These are phyloP conservation scores for Dermatemys mawii DNA, from an alignment of 2,113 vertebrate genomes.

Conservation along the genomic window DNA sequence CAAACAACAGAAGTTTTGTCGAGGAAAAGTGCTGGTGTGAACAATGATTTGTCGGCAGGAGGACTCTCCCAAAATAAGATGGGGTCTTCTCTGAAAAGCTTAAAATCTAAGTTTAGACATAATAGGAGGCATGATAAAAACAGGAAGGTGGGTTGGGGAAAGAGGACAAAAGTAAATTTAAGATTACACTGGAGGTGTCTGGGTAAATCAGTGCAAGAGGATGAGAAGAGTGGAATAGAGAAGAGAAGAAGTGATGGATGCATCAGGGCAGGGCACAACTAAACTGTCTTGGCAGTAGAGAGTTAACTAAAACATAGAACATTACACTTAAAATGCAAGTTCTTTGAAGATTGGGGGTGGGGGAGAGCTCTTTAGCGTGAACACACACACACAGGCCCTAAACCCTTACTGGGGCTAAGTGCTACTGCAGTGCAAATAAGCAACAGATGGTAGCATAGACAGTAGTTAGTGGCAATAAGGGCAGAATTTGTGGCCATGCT, in stretches of 20 bases:
- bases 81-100: background rate
- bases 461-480: background rate
- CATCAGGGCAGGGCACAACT: background rate
- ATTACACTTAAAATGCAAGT: background rate
- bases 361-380: background rate
- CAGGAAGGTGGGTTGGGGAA: background rate
- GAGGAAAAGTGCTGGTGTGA: too few relatives aligned
- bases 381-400: background rate
- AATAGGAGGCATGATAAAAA: background rate
- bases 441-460: accelerated
- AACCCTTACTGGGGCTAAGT: background rate
- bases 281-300: background rate
- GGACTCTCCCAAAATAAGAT: background rate
- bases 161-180: background rate
- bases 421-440: background rate
- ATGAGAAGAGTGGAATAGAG: background rate
- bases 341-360: background rate
- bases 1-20: too few relatives aligned
- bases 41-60: too few relatives aligned
- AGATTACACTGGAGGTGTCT: background rate
- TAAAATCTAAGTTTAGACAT: background rate
- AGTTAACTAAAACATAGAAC: background rate
- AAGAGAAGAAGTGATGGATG: constrained; percentile 27
- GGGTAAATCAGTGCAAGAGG: background rate
- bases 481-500: background rate